Evolutionary conservation across 2,797 vertebrate species (phyloP).

Genomic region (Pipistrellus nathusii): DNA sequence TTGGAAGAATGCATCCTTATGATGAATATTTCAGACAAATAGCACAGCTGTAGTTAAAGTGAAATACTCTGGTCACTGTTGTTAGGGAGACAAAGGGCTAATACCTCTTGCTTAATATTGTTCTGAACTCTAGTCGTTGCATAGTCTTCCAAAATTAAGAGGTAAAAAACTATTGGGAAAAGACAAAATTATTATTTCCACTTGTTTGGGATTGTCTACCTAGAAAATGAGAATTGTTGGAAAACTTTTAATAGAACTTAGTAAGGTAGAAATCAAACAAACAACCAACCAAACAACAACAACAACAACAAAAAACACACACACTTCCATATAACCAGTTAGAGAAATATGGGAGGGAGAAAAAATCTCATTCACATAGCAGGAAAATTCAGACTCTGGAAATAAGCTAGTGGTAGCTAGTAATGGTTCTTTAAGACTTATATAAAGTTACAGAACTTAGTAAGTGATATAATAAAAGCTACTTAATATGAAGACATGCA

Average conservation of each 20-base stretch:
- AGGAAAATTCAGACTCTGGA: not conserved
- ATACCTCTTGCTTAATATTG: not conserved
- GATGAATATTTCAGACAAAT: not conserved
- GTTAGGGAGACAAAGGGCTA: not conserved
- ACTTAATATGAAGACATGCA: not conserved
- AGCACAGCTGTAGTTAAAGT: not conserved
- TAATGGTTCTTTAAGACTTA: not conserved
- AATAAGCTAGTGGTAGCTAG: not conserved
- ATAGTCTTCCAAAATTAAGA: not conserved
- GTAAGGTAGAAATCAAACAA: conserved; percentile 24
- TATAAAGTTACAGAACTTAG: not conserved
- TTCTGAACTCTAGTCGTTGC: not conserved
- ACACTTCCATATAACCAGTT: not conserved
- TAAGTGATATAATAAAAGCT: conserved; percentile 15
- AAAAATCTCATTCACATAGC: not conserved
- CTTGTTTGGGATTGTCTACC: conserved; percentile 13
- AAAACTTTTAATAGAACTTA: conserved; percentile 7
- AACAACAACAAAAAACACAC: not conserved
- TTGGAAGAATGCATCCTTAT: not conserved
- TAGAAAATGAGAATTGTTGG: conserved; percentile 17
- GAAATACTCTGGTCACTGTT: not conserved
- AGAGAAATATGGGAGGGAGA: not conserved
- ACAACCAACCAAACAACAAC: not conserved
- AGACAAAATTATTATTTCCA: not conserved
- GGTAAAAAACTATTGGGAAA: not conserved